Percentiles rank a stretch among this genome's conserved stretches.
Evolutionary conservation across 2,113 vertebrate genomes (phyloP).

Genomic region (Promerops cafer): DNA sequence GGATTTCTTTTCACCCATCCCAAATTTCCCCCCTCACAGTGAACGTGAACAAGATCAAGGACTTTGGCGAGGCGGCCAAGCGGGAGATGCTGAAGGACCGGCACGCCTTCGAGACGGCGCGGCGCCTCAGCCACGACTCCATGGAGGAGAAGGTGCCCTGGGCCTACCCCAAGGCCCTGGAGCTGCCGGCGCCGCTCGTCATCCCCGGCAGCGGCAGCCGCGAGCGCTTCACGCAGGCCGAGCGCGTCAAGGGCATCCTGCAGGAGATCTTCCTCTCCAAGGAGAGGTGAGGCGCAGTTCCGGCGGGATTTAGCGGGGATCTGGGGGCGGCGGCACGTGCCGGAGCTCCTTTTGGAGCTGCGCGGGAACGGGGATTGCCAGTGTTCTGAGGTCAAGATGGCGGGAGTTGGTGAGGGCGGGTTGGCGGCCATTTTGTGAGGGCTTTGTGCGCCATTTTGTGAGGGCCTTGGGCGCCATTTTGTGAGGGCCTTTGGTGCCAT

Average conservation of each 20-base stretch:
- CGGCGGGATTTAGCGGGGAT: fast-evolving
- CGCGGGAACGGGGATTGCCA: fast-evolving
- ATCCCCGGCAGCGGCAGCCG: conserved; percentile 81
- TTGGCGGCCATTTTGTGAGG: background rate
- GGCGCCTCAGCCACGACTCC: conserved; percentile 86
- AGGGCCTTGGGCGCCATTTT: fast-evolving
- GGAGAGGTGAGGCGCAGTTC: conserved; percentile 74
- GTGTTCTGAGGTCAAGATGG: fast-evolving
- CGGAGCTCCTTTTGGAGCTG: fast-evolving
- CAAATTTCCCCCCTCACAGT: conserved; percentile 40
- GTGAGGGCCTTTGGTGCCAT: fast-evolving
- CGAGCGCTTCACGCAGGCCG: conserved; percentile 85
- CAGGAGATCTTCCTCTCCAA: conserved; percentile 96
- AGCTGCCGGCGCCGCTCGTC: conserved; percentile 75
- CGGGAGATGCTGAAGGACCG: conserved; percentile 91
- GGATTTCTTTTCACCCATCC: fast-evolving
- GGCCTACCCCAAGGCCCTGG: conserved; percentile 79
- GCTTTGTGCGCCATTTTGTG: fast-evolving
- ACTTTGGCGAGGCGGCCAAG: conserved; percentile 93
- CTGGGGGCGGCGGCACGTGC: fast-evolving
- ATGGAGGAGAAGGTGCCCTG: conserved; percentile 94
- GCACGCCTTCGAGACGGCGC: conserved; percentile 89
- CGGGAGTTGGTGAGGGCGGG: fast-evolving
- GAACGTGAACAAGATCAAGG: conserved; percentile 96
- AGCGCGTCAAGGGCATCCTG: conserved; percentile 90